Base-by-base conservation (phyloP, 2,113 vertebrate genomes). In the Podarcis raffonei region DNA sequence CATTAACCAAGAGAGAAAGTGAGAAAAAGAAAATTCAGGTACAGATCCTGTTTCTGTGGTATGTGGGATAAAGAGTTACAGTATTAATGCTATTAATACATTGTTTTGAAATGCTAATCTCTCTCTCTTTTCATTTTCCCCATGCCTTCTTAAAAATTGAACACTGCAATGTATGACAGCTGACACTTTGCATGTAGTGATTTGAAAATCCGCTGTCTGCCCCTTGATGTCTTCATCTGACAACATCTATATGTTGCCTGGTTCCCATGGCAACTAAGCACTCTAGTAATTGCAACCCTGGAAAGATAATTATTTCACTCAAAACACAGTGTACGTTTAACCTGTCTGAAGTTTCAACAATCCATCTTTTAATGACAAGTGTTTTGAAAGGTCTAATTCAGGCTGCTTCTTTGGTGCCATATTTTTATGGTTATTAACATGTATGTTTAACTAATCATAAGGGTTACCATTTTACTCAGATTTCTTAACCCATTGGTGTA, bases 311-410 rank as follows among this genome's bases (percentile, higher is more conserved):
- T 96, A 95, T 96, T 96, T 96, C 94, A 94, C 94, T 97, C 95
- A 96, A 95, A 97, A 94, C 91, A 94, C 91, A 92, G 94, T 94
- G 93, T 96, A 96, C 89, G 59, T 96, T 97, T 97, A 96, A 95
- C 93, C 94, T 96, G 94, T 96, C 96, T 97, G 95, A 96, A 96
- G 96, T 97, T 97, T 96, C 96, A 97, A 96, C 96, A 97, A 96
- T 96, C 95, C 95, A 87, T 96, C 94, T 95, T 95, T 95, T 94
- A 95, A 95, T 95, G 95, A 95, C 93, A 96, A 95, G 94, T 96
- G 95, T 97, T 97, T 95, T 96, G 96, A 97, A 97, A 96, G 92
- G 94, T 89, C 94, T 96, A 92, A 97, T 96, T 95, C 89, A 89
- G 89, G 89, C 81, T 90, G 87, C 91, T 95, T 93, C 90, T 95